phyloP scores from a whole-genome alignment of 2,888 invertebrate genomes.

The Caenorhabditis macrosperma region DNA sequence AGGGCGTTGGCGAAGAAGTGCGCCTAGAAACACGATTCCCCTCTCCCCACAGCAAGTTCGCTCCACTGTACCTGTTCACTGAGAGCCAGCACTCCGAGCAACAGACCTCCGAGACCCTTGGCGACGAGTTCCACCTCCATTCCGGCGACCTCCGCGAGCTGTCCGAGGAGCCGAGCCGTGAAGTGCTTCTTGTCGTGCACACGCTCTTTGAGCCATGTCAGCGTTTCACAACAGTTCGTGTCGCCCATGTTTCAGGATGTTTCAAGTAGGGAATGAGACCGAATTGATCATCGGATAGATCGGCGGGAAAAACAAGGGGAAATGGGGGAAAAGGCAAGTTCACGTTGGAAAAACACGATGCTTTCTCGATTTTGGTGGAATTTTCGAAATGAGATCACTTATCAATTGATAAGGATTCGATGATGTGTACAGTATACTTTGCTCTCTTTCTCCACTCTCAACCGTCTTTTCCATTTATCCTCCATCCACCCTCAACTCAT shows the following conservation, averaged over 20 bases:
- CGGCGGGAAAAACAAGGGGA: too few relatives aligned
- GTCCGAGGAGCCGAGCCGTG: conserved; percentile 43
- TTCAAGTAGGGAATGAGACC: background rate
- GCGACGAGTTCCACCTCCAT: conserved; percentile 28
- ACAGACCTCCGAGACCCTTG: conserved; percentile 20
- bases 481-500: too few relatives aligned
- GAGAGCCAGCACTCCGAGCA: conserved; percentile 19
- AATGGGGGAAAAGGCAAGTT: too few relatives aligned
- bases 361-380: too few relatives aligned
- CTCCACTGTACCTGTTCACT: conserved; percentile 38
- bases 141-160: conserved; percentile 24
- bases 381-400: too few relatives aligned
- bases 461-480: too few relatives aligned
- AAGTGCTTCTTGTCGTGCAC: conserved; percentile 55
- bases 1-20: conserved; percentile 59
- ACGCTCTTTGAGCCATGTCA: conserved; percentile 44
- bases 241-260: conserved; percentile 42
- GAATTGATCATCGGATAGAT: conserved; percentile 18
- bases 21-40: conserved; percentile 4
- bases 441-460: too few relatives aligned
- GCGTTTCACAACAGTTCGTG: conserved; percentile 25
- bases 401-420: too few relatives aligned
- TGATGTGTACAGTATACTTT: too few relatives aligned
- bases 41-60: too few relatives aligned
- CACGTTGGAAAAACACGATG: too few relatives aligned